Percentiles rank a stretch among this genome's conserved stretches.
phyloP scores from a whole-genome alignment of 2,888 invertebrate species.

The Orthosia cruda region DNA sequence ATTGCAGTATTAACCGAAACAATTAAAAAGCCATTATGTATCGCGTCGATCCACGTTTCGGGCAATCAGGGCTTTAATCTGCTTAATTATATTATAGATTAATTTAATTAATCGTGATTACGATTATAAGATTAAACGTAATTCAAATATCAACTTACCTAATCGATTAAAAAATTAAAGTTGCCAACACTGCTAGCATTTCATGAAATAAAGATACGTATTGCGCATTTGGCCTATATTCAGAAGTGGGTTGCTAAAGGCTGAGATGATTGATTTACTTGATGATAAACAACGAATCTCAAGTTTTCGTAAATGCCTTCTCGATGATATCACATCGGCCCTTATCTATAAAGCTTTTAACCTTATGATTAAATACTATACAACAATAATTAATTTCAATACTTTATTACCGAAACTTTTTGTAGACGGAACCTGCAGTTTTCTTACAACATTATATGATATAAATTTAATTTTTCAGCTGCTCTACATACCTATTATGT shows the following conservation, averaged over 20 bases:
- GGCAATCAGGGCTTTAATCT: too few relatives aligned
- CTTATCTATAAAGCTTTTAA: too few relatives aligned
- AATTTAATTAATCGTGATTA: too few relatives aligned
- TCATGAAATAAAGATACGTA: not conserved
- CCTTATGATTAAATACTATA: not conserved
- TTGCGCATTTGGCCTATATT: not conserved
- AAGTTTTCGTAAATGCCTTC: not conserved
- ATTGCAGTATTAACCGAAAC: too few relatives aligned
- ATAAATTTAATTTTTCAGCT: slow-evolving; percentile 18
- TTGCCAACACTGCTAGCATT: not conserved
- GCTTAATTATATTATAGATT: too few relatives aligned
- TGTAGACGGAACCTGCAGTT: slow-evolving; percentile 17
- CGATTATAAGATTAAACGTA: too few relatives aligned
- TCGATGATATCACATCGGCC: not conserved
- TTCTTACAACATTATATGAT: slow-evolving; percentile 47
- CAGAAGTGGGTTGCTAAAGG: not conserved
- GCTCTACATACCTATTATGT: slow-evolving; percentile 66
- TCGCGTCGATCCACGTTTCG: too few relatives aligned
- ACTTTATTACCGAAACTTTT: not conserved
- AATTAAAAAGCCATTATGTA: too few relatives aligned
- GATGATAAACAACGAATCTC: not conserved
- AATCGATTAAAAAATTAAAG: too few relatives aligned
- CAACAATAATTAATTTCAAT: not conserved
- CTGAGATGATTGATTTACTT: not conserved
- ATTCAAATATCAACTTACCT: too few relatives aligned